phyloP scores from a whole-genome alignment of 2,888 invertebrate species.

The Caenorhabditis imperialis region DNA sequence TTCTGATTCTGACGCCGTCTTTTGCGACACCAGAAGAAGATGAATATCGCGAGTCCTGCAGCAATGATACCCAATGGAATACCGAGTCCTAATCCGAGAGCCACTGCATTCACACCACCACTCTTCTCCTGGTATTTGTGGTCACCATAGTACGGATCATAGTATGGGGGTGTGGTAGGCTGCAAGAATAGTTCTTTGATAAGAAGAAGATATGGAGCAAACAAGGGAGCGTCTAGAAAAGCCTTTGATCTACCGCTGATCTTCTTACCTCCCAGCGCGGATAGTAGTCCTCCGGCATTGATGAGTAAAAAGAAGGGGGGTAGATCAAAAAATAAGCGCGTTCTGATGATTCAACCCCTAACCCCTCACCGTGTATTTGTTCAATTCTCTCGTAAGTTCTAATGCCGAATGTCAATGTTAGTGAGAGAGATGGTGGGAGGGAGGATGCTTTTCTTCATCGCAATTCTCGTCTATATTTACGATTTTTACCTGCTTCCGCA shows the following conservation, averaged over 20 bases:
- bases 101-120: constrained; percentile 52
- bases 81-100: constrained; percentile 59
- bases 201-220: too few relatives aligned
- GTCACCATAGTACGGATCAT: constrained; percentile 50
- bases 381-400: constrained; percentile 48
- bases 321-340: too few relatives aligned
- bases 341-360: too few relatives aligned
- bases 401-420: constrained; percentile 50
- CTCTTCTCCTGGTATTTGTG: constrained; percentile 7
- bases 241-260: too few relatives aligned
- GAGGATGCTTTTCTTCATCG: background rate
- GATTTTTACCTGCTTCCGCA: too few relatives aligned
- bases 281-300: too few relatives aligned
- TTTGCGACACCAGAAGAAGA: constrained; percentile 52
- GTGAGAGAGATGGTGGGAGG: background rate
- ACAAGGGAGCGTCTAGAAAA: too few relatives aligned
- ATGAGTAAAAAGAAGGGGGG: too few relatives aligned
- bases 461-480: too few relatives aligned
- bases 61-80: constrained; percentile 54
- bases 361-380: constrained; percentile 27
- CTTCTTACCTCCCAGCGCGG: too few relatives aligned
- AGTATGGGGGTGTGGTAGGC: constrained; percentile 49
- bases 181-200: constrained; percentile 18
- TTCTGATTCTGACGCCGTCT: constrained; percentile 24
- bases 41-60: constrained; percentile 28